A percentile compares a stretch with the other conserved stretches of the same genome.
These are phyloP conservation scores for Latrodectus hesperus DNA, from an alignment of 2,888 invertebrate genomes.

Conservation along the genomic window DNA sequence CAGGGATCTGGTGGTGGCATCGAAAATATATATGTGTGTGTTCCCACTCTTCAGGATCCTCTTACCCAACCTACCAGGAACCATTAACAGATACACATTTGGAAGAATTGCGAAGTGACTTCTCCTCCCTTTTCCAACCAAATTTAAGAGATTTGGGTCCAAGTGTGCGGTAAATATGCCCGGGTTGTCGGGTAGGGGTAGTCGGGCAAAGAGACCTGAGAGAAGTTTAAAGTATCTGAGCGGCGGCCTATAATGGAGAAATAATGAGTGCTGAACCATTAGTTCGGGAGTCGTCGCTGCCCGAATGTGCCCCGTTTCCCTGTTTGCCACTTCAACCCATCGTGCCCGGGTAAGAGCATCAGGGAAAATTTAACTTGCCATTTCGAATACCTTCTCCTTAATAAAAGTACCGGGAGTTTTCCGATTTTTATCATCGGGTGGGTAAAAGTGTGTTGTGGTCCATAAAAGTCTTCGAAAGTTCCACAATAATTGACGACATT, in stretches of 20 bases:
- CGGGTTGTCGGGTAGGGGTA: not conserved
- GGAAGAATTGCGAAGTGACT: slow-evolving; percentile 28
- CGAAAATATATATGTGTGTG: not conserved
- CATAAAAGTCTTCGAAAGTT: not conserved
- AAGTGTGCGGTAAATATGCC: slow-evolving; percentile 66
- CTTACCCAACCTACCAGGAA: slow-evolving; percentile 6
- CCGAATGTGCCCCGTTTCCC: not conserved
- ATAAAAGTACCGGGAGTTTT: not conserved
- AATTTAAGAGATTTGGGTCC: slow-evolving; percentile 61
- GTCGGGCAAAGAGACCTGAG: slow-evolving; percentile 7
- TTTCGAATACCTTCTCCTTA: slow-evolving; percentile 20
- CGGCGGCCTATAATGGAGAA: slow-evolving; percentile 49
- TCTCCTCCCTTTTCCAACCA: slow-evolving; percentile 24
- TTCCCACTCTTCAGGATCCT: slow-evolving; percentile 1
- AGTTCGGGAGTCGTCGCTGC: slow-evolving; percentile 23
- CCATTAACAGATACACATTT: slow-evolving; percentile 62
- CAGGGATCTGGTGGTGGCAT: slow-evolving; percentile 8
- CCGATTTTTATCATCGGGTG: slow-evolving; percentile 16
- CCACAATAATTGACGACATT: not conserved
- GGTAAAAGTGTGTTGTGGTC: not conserved
- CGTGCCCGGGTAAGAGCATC: slow-evolving; percentile 4
- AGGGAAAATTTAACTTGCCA: slow-evolving; percentile 30
- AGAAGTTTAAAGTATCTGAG: slow-evolving; percentile 36
- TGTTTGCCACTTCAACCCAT: not conserved
- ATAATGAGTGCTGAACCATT: slow-evolving; percentile 63